Base-by-base conservation (phyloP, 1,140 invertebrate species). In the Steinernema khuongi region DNA sequence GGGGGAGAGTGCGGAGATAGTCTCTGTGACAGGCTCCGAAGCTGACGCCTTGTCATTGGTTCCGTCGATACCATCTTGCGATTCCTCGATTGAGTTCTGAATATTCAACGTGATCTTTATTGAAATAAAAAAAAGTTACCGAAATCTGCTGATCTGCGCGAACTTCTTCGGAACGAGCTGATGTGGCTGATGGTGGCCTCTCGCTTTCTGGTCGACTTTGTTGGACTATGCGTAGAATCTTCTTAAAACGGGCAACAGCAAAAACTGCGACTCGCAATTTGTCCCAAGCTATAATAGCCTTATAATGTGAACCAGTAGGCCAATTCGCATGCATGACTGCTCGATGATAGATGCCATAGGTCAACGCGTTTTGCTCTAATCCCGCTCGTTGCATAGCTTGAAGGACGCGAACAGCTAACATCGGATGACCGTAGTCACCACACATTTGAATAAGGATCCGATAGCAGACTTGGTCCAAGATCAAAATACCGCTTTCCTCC, bases 401-500 rank as follows among this genome's bases (percentile, higher is more conserved):
- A 71, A 97, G 88, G 36, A 98, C 89, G 85, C 94, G 94, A 0
- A 98, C 94, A 1, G 96, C 96, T 77, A 99, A 87, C 44, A 94
- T 91, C 1, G 96, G 96, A 81, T 95, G 89, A 73, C 92, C 91
- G 84, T 97, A 93, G 74, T 94, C 90, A 7, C 96, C 95, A 87
- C 96, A 99, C 1, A 99, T 89, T 86, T 98, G 94, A 92, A 99
- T 97, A 90, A 99, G 92, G 31, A 97, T 92, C 79, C 96, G 89
- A 86, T 97, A 99, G 86, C 94, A 97, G 71, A 97, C 92, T 92
- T 93, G 81, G 67, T 85, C 72, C 43, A 86, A 80, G 36, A 77
- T 79, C 19, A 77, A 74, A 19, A 85, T 36, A 19, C 68, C 76
- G 18, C 60, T 68, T 43, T 75, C 41, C 73, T 77, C 77, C 75